These are phyloP conservation scores for Rhadinocentrus ornatus DNA, from an alignment of 2,797 vertebrate genomes.

Conservation along the genomic window DNA sequence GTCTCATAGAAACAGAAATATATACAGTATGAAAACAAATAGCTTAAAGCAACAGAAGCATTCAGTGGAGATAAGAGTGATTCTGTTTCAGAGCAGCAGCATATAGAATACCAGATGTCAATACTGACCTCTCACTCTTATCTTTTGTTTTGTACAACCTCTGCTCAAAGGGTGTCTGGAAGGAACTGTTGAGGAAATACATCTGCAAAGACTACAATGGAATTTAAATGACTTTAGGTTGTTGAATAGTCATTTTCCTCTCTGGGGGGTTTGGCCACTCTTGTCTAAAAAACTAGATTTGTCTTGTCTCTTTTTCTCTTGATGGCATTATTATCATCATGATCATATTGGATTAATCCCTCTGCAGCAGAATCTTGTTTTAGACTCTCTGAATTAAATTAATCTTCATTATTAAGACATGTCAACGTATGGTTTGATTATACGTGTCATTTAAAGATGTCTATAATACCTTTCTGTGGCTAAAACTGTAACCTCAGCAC, in stretches of 20 bases:
- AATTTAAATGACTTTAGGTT: background rate
- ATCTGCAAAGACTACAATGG: background rate
- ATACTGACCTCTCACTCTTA: background rate
- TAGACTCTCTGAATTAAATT: constrained; percentile 14
- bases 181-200: background rate
- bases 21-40: constrained; percentile 1
- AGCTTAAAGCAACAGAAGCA: constrained; percentile 2
- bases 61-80: constrained; percentile 2
- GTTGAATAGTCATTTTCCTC: background rate
- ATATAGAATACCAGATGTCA: background rate
- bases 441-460: constrained; percentile 43
- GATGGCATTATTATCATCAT: background rate
- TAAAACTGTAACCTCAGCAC: constrained; percentile 43
- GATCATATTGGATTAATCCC: constrained; percentile 1
- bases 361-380: constrained; percentile 9
- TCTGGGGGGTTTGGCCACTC: background rate
- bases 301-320: background rate
- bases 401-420: constrained; percentile 27
- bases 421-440: constrained; percentile 45
- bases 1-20: background rate
- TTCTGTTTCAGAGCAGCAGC: background rate
- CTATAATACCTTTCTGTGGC: constrained; percentile 50
- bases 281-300: background rate
- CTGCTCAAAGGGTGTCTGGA: background rate
- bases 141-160: background rate